Base-by-base conservation (phyloP, 1,140 invertebrate genomes). In the Glossosoma conforme region DNA sequence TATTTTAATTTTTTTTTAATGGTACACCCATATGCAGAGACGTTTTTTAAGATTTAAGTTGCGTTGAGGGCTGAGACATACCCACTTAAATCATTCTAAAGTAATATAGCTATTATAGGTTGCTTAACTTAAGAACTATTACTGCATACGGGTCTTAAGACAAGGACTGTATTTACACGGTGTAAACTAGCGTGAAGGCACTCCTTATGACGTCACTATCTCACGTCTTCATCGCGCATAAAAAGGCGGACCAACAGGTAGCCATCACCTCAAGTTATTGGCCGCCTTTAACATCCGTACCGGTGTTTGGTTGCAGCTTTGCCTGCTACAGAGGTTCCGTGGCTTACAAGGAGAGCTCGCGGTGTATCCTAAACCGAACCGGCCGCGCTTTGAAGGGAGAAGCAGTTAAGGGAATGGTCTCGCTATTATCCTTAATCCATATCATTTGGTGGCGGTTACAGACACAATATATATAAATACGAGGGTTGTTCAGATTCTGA, bases 371-470 rank as follows among this genome's bases (percentile, higher is more conserved):
- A 44, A 49, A 18, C 14, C 18, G 32, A 25, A n/a, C 19, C 45
- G 22, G 40, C 19, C 13, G 18, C 28, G 24, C 28, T 37, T 36
- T 38, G 50, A 30, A 37, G 32, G 32, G 45, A 53, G 50, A 46
- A 45, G 50, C 52, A 42, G 52, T 57, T 57, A 53, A 56, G 50
- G 55, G 55, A 57, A 57, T 57, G 55, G 55, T 48, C 51, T 52
- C 55, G 45, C 55, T 46, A 57, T 57, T 57, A 57, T 45, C 50
- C 52, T 50, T 57, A 57, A 57, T 57, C 55, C 55, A 57, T 57
- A 53, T 49, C 55, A 57, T 57, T 57, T 57, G 49, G 55, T 52
- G 54, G 49, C 54, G 49, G 54, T 57, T 57, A 52, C 49, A 44
- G 50, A 48, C 55, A 50, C 55, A 44, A 57, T 53, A 53, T n/a